A percentile compares a stretch with the other conserved stretches of the same genome.
phyloP scores from a whole-genome alignment of 1,140 invertebrate species.

The Tetramorium alpestre region DNA sequence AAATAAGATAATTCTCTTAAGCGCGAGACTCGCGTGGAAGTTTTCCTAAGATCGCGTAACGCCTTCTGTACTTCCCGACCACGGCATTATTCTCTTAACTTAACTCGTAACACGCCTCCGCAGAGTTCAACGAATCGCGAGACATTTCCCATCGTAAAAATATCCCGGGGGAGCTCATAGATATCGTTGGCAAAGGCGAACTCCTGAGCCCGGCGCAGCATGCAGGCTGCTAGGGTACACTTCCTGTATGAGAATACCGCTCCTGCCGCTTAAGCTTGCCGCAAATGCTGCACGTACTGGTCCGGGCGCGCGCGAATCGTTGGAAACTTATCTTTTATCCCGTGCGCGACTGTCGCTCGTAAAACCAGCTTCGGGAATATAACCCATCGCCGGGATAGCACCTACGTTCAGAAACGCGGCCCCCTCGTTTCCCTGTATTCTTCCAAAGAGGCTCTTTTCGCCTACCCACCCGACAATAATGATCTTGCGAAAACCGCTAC shows the following conservation, averaged over 20 bases:
- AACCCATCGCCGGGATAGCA: slow-evolving; percentile 71
- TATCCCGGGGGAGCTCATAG: slow-evolving; percentile 5
- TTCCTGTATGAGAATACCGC: slow-evolving; percentile 21
- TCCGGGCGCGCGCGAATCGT: slow-evolving; percentile 57
- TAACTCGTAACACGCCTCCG: slow-evolving; percentile 22
- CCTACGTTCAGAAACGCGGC: slow-evolving; percentile 68
- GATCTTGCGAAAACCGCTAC: slow-evolving; percentile 56
- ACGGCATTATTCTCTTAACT: slow-evolving; percentile 24
- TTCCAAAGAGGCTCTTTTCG: slow-evolving; percentile 51
- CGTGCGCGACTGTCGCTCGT: slow-evolving; percentile 63
- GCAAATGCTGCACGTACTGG: slow-evolving; percentile 31
- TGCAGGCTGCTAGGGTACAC: not conserved
- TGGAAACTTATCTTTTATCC: slow-evolving; percentile 67
- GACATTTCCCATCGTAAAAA: slow-evolving; percentile 43
- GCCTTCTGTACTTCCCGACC: not conserved
- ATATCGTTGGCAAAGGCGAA: slow-evolving; percentile 38
- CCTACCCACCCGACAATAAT: slow-evolving; percentile 52
- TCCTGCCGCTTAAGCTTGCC: not conserved
- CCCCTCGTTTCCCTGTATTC: slow-evolving; percentile 51
- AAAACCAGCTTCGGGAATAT: slow-evolving; percentile 75
- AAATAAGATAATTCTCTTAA: not conserved
- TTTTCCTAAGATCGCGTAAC: not conserved
- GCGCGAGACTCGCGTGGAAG: not conserved
- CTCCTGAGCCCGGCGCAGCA: not conserved
- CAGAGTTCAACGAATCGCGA: slow-evolving; percentile 53